phyloP scores from a whole-genome alignment of 2,797 vertebrate species.

The Lepilemur septentrionalis region DNA sequence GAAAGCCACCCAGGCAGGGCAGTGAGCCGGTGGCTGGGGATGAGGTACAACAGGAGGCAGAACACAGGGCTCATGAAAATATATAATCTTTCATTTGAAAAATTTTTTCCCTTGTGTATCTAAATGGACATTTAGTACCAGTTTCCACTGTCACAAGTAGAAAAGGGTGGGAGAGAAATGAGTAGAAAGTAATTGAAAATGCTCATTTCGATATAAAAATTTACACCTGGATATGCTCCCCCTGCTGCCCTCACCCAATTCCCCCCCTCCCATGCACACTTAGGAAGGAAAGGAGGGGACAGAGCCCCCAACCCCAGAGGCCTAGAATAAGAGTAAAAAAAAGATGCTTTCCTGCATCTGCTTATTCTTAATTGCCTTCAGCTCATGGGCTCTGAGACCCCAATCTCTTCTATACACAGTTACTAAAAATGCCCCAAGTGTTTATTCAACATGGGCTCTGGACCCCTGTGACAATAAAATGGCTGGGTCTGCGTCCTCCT shows the following conservation, averaged over 20 bases:
- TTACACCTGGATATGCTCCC: background rate
- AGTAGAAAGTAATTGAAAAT: slow-evolving; percentile 60
- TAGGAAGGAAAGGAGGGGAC: background rate
- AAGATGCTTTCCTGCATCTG: too few species aligned
- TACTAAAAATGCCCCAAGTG: background rate
- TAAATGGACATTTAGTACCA: slow-evolving; percentile 56
- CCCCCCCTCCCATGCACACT: background rate
- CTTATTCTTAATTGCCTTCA: too few species aligned
- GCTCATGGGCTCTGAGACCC: background rate
- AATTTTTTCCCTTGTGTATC: slow-evolving; percentile 38
- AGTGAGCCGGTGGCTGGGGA: background rate
- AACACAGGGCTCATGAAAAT: background rate
- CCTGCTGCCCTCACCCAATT: background rate
- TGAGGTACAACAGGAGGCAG: background rate
- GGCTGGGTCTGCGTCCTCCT: background rate
- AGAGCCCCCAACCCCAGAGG: background rate
- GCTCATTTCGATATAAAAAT: slow-evolving; percentile 44
- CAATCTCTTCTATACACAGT: background rate
- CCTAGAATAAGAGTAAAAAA: background rate
- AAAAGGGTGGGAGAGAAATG: background rate
- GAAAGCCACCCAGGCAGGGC: background rate
- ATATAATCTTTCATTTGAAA: slow-evolving; percentile 48
- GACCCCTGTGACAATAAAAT: background rate
- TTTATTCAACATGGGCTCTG: background rate
- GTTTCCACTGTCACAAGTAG: slow-evolving; percentile 68